phyloP scores from a whole-genome alignment of 2,797 vertebrate genomes.

The Lycodopsis pacificus region DNA sequence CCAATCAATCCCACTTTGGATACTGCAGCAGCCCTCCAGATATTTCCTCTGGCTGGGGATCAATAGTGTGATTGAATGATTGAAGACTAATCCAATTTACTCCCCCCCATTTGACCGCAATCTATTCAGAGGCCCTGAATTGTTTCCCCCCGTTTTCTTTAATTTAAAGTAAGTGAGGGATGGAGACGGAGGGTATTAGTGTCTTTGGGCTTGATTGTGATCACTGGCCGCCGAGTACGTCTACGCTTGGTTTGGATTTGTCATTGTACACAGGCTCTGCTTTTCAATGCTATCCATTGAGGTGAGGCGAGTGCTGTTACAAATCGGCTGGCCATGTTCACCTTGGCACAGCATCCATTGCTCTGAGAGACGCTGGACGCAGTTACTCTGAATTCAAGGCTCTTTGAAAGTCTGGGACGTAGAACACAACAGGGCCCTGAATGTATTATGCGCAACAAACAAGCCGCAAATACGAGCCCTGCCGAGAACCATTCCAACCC shows the following conservation, averaged over 20 bases:
- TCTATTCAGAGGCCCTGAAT: constrained; percentile 51
- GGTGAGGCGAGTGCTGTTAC: constrained; percentile 51
- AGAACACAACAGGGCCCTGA: constrained; percentile 30
- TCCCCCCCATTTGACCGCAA: constrained; percentile 48
- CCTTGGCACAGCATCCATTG: constrained; percentile 39
- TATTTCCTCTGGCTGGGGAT: constrained; percentile 66
- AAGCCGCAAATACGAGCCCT: constrained; percentile 29
- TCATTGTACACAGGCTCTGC: constrained; percentile 48
- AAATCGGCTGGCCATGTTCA: constrained; percentile 60
- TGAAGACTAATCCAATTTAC: constrained; percentile 78
- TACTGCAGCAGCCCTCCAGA: constrained; percentile 61
- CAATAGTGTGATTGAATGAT: constrained; percentile 78
- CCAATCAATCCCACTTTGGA: constrained; percentile 73
- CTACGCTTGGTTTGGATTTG: constrained; percentile 55
- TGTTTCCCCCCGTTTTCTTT: constrained; percentile 63
- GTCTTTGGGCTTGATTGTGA: constrained; percentile 68
- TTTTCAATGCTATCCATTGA: constrained; percentile 57
- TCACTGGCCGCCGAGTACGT: constrained; percentile 49
- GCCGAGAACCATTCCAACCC: constrained; percentile 3
- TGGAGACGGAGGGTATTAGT: constrained; percentile 52
- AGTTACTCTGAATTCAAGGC: constrained; percentile 40
- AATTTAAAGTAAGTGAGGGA: constrained; percentile 64
- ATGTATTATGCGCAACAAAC: constrained; percentile 41
- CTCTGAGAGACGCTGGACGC: constrained; percentile 34
- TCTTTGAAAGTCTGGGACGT: constrained; percentile 45